Conservation (phyloP, 2,888 invertebrate species). For the Agrochola lychnidis region DNA sequence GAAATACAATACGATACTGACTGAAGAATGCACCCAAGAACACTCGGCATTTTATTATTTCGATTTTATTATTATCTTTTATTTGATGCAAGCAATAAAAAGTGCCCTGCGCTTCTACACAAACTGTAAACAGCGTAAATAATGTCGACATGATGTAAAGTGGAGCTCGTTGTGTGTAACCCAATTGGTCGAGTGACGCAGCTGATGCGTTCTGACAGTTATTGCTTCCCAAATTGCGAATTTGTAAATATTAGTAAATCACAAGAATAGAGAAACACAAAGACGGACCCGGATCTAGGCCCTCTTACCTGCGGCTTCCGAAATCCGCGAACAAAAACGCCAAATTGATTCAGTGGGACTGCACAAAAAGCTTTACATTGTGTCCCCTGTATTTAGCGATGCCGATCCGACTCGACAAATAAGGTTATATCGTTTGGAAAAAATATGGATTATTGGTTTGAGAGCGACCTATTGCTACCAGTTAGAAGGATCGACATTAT, state of each 20-base stretch:
- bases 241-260: constrained; percentile 88
- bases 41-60: constrained; percentile 48
- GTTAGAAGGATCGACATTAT: constrained; percentile 50
- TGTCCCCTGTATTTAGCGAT: constrained; percentile 86
- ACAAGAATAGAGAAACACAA: constrained; percentile 82
- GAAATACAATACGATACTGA: constrained; percentile 49
- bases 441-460: constrained; percentile 85
- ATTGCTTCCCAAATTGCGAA: constrained; percentile 87
- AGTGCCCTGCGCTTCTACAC: constrained; percentile 51
- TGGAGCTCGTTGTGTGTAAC: constrained; percentile 70
- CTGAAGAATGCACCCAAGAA: constrained; percentile 45
- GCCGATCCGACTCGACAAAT: constrained; percentile 86
- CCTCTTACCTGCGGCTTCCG: constrained; percentile 90
- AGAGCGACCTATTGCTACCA: constrained; percentile 69
- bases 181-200: constrained; percentile 84
- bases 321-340: constrained; percentile 85
- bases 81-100: constrained; percentile 60
- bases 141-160: constrained; percentile 67
- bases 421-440: constrained; percentile 87
- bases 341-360: constrained; percentile 86
- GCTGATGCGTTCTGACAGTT: constrained; percentile 87
- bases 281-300: constrained; percentile 87
- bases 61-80: constrained; percentile 50
- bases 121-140: constrained; percentile 68
- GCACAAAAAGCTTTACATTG: constrained; percentile 84